Evolutionary conservation across 2,113 vertebrate species (phyloP), one percentile per base, ranked within the genome.

Genomic region (Microcebus tavaratra): DNA sequence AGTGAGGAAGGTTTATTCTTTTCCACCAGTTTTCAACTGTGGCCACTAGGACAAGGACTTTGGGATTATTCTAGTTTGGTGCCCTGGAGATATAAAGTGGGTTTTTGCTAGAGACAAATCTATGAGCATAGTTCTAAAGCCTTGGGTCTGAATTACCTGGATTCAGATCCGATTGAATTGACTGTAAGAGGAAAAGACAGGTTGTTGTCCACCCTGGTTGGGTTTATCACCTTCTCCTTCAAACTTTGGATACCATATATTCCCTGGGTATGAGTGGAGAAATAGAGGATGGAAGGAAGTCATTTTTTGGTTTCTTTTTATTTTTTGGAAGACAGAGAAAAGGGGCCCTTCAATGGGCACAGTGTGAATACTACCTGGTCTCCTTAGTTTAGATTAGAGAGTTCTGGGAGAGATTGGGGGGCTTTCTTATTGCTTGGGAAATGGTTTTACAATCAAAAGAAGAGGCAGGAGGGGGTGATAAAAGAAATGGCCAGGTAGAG

Each of bases 391-490:
- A 92, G 27, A 17, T n/a, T 36, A 70, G 5, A 20, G 82, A 80
- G 81, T 94, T 86, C 85, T 86, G 42, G 63, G 81, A 45, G 45
- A 23, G 12, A 73, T 15, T 79, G 34, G 42, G 13, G 50, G 59
- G 6, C 65, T 79, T 87, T 94, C 39, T 93, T 67, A 88, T 59
- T 91, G 34, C 36, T 75, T 45, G 75, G 59, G 90, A 95, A 86
- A 94, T 91, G 15, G 83, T n/a, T 95, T 92, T 91, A 45, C 20
- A 78, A 63, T 50, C 79, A 95, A 87, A 6, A 18, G 57, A 89
- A 83, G 50, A 61, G 7, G 3, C 36, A 61, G 45, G 9, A 45
- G 29, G 75, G 75, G 63, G 9, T 82, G 72, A 73, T 68, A 50
- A 96, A 95, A 90, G 72, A 59, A 57, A 85, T 12, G 36, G 79